These are phyloP conservation scores for Takifugu rubripes DNA, from an alignment of 2,797 vertebrate genomes.

Conservation along the genomic window DNA sequence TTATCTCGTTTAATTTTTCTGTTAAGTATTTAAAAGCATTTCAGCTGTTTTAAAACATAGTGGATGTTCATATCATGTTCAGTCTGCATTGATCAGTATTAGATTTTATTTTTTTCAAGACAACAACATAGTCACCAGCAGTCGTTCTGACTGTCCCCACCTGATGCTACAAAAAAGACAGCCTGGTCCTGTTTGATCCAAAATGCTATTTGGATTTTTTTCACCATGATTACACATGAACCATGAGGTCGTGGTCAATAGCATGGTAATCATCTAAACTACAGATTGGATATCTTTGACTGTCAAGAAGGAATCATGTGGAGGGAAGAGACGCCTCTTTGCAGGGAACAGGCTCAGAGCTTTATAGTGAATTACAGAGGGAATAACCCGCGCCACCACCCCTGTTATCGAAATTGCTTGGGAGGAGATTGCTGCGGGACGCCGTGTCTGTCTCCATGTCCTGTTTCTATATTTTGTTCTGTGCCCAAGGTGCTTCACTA, in stretches of 20 bases:
- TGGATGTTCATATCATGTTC: too few relatives aligned
- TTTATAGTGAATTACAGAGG: conserved; percentile 61
- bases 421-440: conserved; percentile 71
- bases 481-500: conserved; percentile 69
- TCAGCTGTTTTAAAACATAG: too few relatives aligned
- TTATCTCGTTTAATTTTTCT: too few relatives aligned
- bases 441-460: conserved; percentile 62
- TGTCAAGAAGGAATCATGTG: conserved; percentile 57
- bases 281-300: conserved; percentile 63
- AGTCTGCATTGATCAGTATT: neutral
- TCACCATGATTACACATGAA: conserved; percentile 49
- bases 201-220: conserved; percentile 32
- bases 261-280: conserved; percentile 62
- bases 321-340: conserved; percentile 52
- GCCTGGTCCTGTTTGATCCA: conserved; percentile 7
- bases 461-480: conserved; percentile 67
- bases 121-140: neutral
- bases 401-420: conserved; percentile 70
- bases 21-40: too few relatives aligned
- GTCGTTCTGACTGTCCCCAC: too few relatives aligned
- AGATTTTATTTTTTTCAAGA: neutral
- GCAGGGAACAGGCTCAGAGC: conserved; percentile 62
- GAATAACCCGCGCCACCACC: conserved; percentile 63
- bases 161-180: neutral
- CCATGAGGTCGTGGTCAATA: conserved; percentile 64